Conservation (phyloP, 1,140 invertebrate genomes). For the Mizuhopecten yessoensis region DNA sequence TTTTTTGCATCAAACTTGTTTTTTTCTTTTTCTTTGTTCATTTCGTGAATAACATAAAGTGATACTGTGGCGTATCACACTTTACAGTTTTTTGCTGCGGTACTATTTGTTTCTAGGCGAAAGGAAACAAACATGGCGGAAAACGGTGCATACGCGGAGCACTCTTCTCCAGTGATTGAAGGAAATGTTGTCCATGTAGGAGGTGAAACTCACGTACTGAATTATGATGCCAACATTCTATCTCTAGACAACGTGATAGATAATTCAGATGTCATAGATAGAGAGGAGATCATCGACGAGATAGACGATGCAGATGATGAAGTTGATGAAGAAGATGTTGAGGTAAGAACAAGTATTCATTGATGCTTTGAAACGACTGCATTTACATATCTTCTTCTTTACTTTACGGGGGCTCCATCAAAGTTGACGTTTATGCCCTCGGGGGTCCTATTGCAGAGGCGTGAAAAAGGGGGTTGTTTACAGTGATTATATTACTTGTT, state of each 20-base stretch:
- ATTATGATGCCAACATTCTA: conserved; percentile 73
- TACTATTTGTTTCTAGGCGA: conserved; percentile 69
- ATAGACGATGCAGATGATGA: conserved; percentile 56
- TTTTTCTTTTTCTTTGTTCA: no score
- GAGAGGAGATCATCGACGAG: conserved; percentile 55
- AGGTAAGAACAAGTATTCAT: conserved; percentile 59
- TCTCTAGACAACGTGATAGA: conserved; percentile 69
- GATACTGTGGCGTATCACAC: not conserved
- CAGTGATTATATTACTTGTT: no score
- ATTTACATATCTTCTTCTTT: no score
- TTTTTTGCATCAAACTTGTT: no score
- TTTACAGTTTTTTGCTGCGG: conserved; percentile 44
- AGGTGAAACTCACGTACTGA: conserved; percentile 70
- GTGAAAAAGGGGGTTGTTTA: no score
- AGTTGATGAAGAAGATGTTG: conserved; percentile 69
- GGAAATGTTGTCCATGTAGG: conserved; percentile 71
- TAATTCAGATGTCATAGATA: conserved; percentile 55
- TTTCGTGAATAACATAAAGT: no score
- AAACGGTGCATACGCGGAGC: conserved; percentile 46
- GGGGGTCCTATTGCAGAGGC: no score
- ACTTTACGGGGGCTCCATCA: no score
- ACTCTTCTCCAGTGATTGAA: conserved; percentile 64
- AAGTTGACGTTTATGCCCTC: no score
- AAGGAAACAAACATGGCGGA: conserved; percentile 73
- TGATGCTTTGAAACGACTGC: not conserved